Conservation (phyloP, 2,888 invertebrate species). For the Folsomia candida region DNA sequence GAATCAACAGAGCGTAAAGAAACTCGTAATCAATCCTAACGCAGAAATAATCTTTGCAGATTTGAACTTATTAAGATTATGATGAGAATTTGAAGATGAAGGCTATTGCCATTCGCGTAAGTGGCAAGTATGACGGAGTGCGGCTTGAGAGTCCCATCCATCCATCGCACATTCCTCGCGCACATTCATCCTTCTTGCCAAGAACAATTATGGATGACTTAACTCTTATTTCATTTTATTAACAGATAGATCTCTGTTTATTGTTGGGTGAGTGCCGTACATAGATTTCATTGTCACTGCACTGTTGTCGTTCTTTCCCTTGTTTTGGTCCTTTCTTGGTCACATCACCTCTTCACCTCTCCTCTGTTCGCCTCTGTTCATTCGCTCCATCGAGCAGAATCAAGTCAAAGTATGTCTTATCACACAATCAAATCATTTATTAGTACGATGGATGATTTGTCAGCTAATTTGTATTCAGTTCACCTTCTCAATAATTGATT, state of each 20-base stretch:
- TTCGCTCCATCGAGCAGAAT: background rate
- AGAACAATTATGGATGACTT: background rate
- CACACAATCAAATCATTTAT: background rate
- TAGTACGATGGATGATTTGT: background rate
- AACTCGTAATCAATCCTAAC: background rate
- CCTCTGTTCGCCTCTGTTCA: background rate
- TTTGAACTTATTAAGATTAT: background rate
- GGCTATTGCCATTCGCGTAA: background rate
- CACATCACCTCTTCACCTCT: background rate
- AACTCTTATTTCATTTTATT: background rate
- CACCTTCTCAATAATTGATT: slow-evolving; percentile 3
- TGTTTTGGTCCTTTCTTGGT: background rate
- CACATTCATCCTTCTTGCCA: background rate
- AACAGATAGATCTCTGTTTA: background rate
- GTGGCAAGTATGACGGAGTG: background rate
- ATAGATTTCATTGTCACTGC: background rate
- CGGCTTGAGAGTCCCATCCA: no score
- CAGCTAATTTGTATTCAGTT: slow-evolving; percentile 6
- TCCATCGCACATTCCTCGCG: background rate
- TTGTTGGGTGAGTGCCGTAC: no score
- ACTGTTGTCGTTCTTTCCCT: background rate
- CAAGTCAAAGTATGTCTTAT: background rate
- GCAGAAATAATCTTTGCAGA: background rate
- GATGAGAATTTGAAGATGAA: background rate
- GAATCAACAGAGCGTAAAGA: background rate